Evolutionary conservation across 2,888 invertebrate genomes (phyloP).

Genomic region (Diploptera punctata): DNA sequence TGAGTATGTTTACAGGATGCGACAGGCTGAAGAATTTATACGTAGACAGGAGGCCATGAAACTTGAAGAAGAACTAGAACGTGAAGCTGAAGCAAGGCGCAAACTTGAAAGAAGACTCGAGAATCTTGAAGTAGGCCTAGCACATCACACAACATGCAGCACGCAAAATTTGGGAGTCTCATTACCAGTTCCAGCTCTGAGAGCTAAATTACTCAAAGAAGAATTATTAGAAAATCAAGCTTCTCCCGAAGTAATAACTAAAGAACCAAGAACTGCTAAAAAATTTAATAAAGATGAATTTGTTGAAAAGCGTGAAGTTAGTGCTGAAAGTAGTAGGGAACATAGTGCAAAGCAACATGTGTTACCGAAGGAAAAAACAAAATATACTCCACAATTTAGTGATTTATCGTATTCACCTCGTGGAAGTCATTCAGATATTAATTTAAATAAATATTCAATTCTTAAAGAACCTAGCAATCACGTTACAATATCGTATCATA

Average conservation of each 20-base stretch:
- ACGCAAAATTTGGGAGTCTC: neutral
- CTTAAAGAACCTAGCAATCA: neutral
- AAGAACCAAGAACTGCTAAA: too few relatives aligned
- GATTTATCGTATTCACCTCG: neutral
- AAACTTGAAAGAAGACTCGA: neutral
- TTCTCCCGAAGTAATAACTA: too few relatives aligned
- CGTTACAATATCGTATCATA: conserved; percentile 7
- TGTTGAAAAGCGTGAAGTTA: too few relatives aligned
- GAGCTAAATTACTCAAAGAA: neutral
- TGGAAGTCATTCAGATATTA: neutral
- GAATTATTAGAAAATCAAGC: too few relatives aligned
- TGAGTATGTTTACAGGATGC: neutral
- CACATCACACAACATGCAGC: neutral
- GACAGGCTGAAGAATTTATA: conserved; percentile 2
- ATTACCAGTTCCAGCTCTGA: neutral
- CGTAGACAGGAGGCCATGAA: conserved; percentile 1
- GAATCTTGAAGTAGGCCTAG: neutral
- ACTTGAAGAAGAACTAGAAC: conserved; percentile 12
- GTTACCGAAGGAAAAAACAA: neutral
- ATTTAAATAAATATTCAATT: neutral
- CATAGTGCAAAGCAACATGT: too few relatives aligned
- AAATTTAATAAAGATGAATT: too few relatives aligned
- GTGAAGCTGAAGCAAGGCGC: neutral
- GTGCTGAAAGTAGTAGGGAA: too few relatives aligned
- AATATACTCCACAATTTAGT: neutral